phyloP scores from a whole-genome alignment of 2,797 vertebrate genomes.

The Trachops cirrhosus region DNA sequence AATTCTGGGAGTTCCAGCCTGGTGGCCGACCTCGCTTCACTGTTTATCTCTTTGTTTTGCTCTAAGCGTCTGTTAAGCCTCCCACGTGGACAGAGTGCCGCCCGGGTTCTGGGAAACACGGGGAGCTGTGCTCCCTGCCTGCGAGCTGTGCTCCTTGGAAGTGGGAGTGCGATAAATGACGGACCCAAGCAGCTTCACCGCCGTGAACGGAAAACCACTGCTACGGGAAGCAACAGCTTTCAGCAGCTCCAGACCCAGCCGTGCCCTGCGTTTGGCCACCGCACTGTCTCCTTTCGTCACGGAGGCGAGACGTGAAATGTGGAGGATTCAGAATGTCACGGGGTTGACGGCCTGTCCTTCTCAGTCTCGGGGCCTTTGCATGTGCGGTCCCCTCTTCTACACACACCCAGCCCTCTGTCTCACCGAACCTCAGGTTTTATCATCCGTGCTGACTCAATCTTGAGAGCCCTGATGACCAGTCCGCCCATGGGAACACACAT shows the following conservation, averaged over 20 bases:
- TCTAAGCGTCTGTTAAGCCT: neutral
- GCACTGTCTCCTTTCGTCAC: neutral
- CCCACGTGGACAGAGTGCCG: neutral
- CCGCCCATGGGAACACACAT: neutral
- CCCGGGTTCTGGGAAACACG: conserved; percentile 17
- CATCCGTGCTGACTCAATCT: neutral
- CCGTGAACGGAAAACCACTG: neutral
- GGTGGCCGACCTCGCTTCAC: neutral
- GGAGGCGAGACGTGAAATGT: neutral
- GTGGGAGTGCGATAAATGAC: neutral
- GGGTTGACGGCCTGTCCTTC: neutral
- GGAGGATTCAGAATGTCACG: neutral
- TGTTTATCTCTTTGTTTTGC: neutral
- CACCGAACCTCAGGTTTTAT: neutral
- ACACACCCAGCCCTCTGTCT: neutral
- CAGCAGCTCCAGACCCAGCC: neutral
- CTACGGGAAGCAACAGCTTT: neutral
- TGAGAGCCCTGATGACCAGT: neutral
- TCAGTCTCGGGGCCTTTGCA: neutral
- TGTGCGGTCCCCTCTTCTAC: neutral
- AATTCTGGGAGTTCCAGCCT: conserved; percentile 33
- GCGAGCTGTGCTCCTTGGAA: neutral
- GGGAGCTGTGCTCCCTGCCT: neutral
- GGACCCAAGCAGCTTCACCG: neutral
- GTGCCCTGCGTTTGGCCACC: neutral